Evolutionary conservation across 2,797 vertebrate genomes (phyloP).

Genomic region (Hirundo rustica): DNA sequence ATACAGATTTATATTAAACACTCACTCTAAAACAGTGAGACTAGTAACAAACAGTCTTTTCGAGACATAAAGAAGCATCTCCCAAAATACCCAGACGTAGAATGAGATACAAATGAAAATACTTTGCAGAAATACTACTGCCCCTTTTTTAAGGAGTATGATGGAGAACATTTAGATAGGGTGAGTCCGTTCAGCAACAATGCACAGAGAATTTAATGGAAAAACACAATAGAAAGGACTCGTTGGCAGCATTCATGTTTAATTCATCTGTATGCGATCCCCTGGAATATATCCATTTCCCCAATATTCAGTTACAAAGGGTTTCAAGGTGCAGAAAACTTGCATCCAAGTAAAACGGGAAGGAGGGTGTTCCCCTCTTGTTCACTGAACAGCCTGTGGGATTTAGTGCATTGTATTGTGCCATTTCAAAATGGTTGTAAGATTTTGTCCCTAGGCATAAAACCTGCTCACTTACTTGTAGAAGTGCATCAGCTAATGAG

Average conservation of each 20-base stretch:
- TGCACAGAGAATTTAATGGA: not conserved
- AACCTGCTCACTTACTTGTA: slow-evolving; percentile 31
- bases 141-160: not conserved
- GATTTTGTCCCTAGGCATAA: slow-evolving; percentile 19
- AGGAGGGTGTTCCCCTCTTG: not conserved
- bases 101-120: not conserved
- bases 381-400: not conserved
- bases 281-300: not conserved
- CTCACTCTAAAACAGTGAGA: slow-evolving; percentile 54
- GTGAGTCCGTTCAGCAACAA: not conserved
- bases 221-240: not conserved
- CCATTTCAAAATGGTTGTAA: slow-evolving; percentile 34
- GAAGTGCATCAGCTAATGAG: slow-evolving; percentile 41
- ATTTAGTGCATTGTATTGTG: slow-evolving; percentile 4
- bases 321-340: not conserved
- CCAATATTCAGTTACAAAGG: not conserved
- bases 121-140: not conserved
- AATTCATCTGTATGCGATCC: not conserved
- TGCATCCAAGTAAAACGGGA: not conserved
- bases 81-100: not conserved
- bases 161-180: not conserved
- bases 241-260: not conserved
- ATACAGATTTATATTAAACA: slow-evolving; percentile 44
- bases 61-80: slow-evolving; percentile 15
- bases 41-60: slow-evolving; percentile 57